These are phyloP conservation scores for Muntiacus muntjak DNA, from an alignment of 2,113 vertebrate genomes.

Conservation along the genomic window DNA sequence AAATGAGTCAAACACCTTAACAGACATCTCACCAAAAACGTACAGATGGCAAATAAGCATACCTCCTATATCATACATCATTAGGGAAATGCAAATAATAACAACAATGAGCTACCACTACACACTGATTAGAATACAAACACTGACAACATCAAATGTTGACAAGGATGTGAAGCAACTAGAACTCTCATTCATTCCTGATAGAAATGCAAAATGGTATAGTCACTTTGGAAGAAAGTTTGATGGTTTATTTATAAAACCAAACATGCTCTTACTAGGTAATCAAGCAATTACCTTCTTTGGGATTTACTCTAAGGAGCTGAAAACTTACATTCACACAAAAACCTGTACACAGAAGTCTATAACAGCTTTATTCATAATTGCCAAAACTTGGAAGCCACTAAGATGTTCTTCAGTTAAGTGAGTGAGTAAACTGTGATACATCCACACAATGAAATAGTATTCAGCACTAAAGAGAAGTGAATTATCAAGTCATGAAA, in stretches of 20 bases:
- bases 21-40: not conserved
- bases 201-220: not conserved
- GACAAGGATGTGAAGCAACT: not conserved
- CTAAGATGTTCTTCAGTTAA: not conserved
- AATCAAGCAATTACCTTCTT: not conserved
- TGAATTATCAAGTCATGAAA: not conserved
- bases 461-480: not conserved
- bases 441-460: not conserved
- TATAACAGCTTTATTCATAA: not conserved
- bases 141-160: not conserved
- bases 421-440: not conserved
- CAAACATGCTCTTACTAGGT: not conserved
- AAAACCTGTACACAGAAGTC: not conserved
- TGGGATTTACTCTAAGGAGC: not conserved
- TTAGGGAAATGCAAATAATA: not conserved
- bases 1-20: not conserved
- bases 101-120: not conserved
- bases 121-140: not conserved
- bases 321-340: not conserved
- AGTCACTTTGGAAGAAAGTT: not conserved
- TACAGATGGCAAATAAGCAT: not conserved
- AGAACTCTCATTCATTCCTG: not conserved
- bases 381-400: not conserved
- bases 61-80: not conserved
- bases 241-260: not conserved